Percentiles rank a stretch among this genome's conserved stretches.
phyloP scores from a whole-genome alignment of 2,113 vertebrate species.

The Carassius gibelio region DNA sequence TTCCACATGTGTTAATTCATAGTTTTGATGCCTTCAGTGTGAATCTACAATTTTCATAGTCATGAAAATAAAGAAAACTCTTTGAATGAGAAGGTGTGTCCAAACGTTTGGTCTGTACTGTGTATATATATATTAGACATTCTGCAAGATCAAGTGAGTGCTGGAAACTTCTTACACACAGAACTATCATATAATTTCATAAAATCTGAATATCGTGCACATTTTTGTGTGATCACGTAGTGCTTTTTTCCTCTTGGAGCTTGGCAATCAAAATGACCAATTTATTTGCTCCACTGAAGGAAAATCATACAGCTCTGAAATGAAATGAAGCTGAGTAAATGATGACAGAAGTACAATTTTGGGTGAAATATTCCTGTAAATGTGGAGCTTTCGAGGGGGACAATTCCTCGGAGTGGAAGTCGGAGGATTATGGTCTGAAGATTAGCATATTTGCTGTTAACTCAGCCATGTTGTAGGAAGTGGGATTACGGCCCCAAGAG shows the following conservation, averaged over 20 bases:
- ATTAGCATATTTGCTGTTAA: conserved; percentile 49
- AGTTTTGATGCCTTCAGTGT: too few species aligned
- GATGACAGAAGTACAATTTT: background rate
- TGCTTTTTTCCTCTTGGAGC: background rate
- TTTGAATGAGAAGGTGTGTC: too few species aligned
- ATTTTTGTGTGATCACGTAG: background rate
- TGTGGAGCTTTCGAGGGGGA: background rate
- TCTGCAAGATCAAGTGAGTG: background rate
- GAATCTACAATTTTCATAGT: too few species aligned
- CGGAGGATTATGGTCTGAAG: background rate
- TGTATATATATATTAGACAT: background rate
- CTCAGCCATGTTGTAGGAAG: conserved; percentile 38
- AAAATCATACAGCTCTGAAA: background rate
- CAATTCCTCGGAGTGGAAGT: background rate
- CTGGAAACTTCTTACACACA: background rate
- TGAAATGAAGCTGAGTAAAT: background rate
- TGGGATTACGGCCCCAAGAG: conserved; percentile 4
- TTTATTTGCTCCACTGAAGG: background rate
- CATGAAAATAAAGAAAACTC: too few species aligned
- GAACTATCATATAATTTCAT: background rate
- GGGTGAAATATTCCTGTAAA: background rate
- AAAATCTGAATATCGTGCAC: background rate
- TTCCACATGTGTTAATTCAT: too few species aligned
- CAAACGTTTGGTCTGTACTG: too few species aligned
- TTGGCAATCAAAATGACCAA: background rate